These are phyloP conservation scores for Drosophila sordidula DNA, from an alignment of 2,888 invertebrate species.

Conservation along the genomic window DNA sequence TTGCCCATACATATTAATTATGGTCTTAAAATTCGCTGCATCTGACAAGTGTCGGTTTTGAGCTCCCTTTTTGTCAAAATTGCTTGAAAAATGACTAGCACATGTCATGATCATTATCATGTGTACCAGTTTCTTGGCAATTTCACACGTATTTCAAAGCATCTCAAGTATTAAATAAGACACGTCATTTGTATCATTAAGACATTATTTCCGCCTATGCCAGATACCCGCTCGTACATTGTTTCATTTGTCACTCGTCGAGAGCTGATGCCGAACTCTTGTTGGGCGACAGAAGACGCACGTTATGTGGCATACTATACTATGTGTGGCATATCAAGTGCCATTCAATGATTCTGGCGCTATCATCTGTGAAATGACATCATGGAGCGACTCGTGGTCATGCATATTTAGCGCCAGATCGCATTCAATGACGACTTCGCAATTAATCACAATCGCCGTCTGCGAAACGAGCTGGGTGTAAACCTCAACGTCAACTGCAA, in stretches of 20 bases:
- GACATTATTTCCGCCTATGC: conserved; percentile 75
- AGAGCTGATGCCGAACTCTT: conserved; percentile 19
- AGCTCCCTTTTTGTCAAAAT: conserved; percentile 2
- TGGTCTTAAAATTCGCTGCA: background rate
- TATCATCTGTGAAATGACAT: conserved; percentile 60
- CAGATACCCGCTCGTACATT: conserved; percentile 43
- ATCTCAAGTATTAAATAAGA: conserved; percentile 58
- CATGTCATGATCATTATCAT: conserved; percentile 26
- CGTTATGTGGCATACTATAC: conserved; percentile 18
- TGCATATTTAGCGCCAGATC: conserved; percentile 70
- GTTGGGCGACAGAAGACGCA: conserved; percentile 39
- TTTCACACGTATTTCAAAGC: conserved; percentile 61
- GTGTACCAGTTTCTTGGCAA: conserved; percentile 25
- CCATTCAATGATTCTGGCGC: conserved; percentile 50
- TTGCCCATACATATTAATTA: background rate
- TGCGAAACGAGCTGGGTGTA: conserved; percentile 12
- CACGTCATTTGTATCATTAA: conserved; percentile 76
- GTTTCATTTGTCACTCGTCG: conserved; percentile 64
- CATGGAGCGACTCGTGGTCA: conserved; percentile 55
- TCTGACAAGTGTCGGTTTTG: background rate
- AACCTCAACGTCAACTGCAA: conserved; percentile 58
- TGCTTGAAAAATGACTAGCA: conserved; percentile 29
- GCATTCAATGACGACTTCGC: conserved; percentile 73
- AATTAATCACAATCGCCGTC: conserved; percentile 74
- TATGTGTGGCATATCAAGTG: conserved; percentile 63